These are phyloP conservation scores for Stegophylla sp. DNA, from an alignment of 2,888 invertebrate genomes.

Conservation along the genomic window DNA sequence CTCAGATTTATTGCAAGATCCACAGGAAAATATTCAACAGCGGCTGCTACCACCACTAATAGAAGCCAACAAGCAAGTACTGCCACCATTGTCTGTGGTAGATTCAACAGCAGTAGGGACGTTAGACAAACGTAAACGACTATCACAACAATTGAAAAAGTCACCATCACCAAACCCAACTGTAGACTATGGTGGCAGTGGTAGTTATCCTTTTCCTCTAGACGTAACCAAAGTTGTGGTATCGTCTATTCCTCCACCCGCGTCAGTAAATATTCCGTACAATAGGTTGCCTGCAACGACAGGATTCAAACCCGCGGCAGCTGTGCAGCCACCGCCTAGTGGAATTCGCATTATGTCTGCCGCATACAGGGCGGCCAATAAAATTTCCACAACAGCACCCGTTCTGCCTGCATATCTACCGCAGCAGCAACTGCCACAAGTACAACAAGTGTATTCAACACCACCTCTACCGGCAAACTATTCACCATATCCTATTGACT, in stretches of 20 bases:
- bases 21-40: neutral
- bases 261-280: neutral
- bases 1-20: slow-evolving; percentile 46
- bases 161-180: neutral
- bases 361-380: slow-evolving; percentile 6
- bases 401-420: neutral
- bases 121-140: slow-evolving; percentile 5
- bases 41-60: neutral
- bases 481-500: slow-evolving; percentile 60
- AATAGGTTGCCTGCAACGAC: neutral
- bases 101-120: neutral
- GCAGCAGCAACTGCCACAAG: slow-evolving; percentile 4
- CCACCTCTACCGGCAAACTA: slow-evolving; percentile 57
- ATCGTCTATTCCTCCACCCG: slow-evolving; percentile 3
- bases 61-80: neutral
- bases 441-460: slow-evolving; percentile 29
- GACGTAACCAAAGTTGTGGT: slow-evolving; percentile 32
- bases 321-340: neutral
- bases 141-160: slow-evolving; percentile 2
- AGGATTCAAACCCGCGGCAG: neutral
- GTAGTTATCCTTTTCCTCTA: neutral
- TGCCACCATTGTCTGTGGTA: neutral
- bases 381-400: neutral
- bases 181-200: neutral
- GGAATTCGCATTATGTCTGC: neutral